Percentiles rank a stretch among this genome's conserved stretches.
Conservation (phyloP, 1,140 invertebrate genomes). For the Drosophila triauraria region DNA sequence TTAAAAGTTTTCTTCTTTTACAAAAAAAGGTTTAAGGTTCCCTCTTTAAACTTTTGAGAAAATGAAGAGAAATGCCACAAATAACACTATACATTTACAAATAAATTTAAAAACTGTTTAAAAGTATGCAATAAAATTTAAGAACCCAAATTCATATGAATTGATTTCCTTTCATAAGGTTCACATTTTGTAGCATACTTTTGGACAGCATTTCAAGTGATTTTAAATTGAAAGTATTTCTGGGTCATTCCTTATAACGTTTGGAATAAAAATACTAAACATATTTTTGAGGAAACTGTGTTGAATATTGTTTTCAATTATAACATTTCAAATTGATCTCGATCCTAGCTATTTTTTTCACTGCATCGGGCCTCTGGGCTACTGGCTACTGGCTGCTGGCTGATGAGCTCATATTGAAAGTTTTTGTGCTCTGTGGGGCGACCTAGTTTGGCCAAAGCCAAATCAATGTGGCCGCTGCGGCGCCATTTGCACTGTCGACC, state of each 20-base stretch:
- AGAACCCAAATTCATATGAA: background rate
- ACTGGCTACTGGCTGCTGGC: constrained; percentile 38
- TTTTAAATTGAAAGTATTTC: background rate
- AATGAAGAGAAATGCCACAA: too few relatives aligned
- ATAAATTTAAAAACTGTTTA: too few relatives aligned
- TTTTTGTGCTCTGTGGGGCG: constrained; percentile 65
- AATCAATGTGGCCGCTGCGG: constrained; percentile 78
- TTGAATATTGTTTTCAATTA: too few relatives aligned
- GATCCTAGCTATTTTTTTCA: background rate
- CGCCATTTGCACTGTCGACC: constrained; percentile 77
- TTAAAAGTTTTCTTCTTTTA: background rate
- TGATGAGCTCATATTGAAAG: constrained; percentile 82
- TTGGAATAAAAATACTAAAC: background rate
- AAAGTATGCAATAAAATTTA: background rate
- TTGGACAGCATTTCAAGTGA: background rate
- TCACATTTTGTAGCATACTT: too few relatives aligned
- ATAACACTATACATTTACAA: too few relatives aligned
- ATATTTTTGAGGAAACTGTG: too few relatives aligned
- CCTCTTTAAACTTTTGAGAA: too few relatives aligned
- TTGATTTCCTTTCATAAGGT: background rate
- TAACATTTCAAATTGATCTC: too few relatives aligned
- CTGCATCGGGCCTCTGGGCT: constrained; percentile 7
- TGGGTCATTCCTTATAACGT: background rate
- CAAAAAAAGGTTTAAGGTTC: too few relatives aligned
- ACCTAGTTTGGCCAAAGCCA: constrained; percentile 75